Percentiles rank a stretch among this genome's conserved stretches.
Conservation (phyloP, 2,113 vertebrate genomes). For the Chloebia gouldiae region DNA sequence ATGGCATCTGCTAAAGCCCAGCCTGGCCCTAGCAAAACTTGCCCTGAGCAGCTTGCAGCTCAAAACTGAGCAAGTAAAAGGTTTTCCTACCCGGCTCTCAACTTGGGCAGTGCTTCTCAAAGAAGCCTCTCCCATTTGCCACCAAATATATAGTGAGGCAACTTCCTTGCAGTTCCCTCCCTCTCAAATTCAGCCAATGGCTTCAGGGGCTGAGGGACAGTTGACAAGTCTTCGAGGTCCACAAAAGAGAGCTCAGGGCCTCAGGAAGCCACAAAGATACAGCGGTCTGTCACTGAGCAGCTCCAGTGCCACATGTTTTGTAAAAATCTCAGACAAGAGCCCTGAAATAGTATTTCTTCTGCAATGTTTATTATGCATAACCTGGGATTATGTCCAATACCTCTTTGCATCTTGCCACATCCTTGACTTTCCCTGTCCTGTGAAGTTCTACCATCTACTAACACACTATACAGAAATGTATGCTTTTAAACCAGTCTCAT, state of each 20-base stretch:
- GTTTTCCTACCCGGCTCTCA: not conserved
- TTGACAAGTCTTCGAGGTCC: not conserved
- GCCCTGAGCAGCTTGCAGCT: not conserved
- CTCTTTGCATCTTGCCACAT: not conserved
- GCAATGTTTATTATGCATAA: not conserved
- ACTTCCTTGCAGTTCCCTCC: not conserved
- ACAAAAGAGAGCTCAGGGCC: not conserved
- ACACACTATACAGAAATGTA: not conserved
- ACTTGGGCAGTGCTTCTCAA: not conserved
- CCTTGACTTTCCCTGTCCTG: not conserved
- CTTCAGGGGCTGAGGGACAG: not conserved
- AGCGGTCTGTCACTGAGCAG: not conserved
- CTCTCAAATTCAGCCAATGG: not conserved
- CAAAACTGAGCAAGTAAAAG: not conserved
- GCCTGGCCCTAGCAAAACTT: not conserved
- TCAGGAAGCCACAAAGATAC: not conserved
- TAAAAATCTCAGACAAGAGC: not conserved
- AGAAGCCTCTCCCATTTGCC: not conserved
- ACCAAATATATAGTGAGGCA: fast-evolving
- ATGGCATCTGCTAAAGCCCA: not conserved
- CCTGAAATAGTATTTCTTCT: not conserved
- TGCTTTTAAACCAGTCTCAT: not conserved
- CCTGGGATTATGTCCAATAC: not conserved
- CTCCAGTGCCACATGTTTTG: not conserved
- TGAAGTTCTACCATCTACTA: not conserved